Conservation (phyloP, 53 echinoderm and acorn worm species). For the Antedon mediterranea region DNA sequence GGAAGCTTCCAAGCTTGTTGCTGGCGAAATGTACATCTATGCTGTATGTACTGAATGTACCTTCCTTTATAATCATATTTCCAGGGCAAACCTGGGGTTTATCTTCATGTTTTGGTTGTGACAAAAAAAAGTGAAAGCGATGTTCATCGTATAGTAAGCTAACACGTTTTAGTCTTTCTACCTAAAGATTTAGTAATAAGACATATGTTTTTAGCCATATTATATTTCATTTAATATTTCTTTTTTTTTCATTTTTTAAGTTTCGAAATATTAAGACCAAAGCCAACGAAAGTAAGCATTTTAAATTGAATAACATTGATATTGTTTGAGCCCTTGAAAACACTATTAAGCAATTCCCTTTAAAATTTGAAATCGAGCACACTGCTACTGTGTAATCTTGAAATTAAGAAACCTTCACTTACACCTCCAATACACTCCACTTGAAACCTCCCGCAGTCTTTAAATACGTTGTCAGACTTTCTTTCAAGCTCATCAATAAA, state of each 20-base stretch:
- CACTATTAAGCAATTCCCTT: too few relatives aligned
- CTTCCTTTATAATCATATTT: conserved; percentile 12
- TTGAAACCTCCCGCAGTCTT: conserved; percentile 35
- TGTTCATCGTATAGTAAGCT: conserved; percentile 84
- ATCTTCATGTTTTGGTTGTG: conserved; percentile 34
- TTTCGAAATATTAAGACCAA: too few relatives aligned
- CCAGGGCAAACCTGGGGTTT: conserved; percentile 68
- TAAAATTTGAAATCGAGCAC: too few relatives aligned
- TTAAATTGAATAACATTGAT: too few relatives aligned
- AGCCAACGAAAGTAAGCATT: too few relatives aligned
- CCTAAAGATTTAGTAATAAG: background rate
- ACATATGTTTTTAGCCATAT: background rate
- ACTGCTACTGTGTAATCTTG: too few relatives aligned
- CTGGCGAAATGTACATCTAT: conserved; percentile 50
- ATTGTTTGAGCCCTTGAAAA: too few relatives aligned
- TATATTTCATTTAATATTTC: too few relatives aligned
- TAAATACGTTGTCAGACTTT: conserved; percentile 23
- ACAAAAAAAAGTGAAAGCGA: conserved; percentile 61
- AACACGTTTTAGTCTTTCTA: conserved; percentile 61
- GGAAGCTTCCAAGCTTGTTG: conserved; percentile 50
- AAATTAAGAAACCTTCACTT: background rate
- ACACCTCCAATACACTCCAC: conserved; percentile 21
- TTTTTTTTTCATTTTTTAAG: too few relatives aligned
- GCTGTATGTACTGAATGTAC: conserved; percentile 33
- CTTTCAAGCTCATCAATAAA: conserved; percentile 30